phyloP scores from a whole-genome alignment of 2,888 invertebrate genomes.

The Agriopis aurantiaria region DNA sequence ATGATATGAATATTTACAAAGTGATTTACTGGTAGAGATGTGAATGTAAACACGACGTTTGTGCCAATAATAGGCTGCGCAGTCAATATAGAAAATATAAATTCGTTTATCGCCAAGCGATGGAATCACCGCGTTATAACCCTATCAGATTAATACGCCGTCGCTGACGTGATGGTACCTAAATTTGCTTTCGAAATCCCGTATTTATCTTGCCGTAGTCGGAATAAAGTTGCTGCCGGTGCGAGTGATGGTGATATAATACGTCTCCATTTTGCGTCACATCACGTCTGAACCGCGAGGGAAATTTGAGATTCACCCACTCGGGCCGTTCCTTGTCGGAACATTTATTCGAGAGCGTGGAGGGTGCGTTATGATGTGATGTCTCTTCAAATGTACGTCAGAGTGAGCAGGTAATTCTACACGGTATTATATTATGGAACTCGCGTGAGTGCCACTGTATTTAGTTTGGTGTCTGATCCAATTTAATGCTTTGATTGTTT shows the following conservation, averaged over 20 bases:
- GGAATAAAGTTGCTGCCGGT: slow-evolving; percentile 50
- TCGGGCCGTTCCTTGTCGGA: slow-evolving; percentile 49
- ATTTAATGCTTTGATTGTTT: slow-evolving; percentile 41
- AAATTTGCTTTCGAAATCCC: slow-evolving; percentile 47
- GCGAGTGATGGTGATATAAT: slow-evolving; percentile 56
- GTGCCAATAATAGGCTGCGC: slow-evolving; percentile 43
- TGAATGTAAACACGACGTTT: slow-evolving; percentile 31
- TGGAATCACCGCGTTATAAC: slow-evolving; percentile 51
- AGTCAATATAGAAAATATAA: slow-evolving; percentile 57
- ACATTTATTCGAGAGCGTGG: slow-evolving; percentile 55
- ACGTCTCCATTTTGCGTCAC: slow-evolving; percentile 58
- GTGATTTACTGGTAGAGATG: slow-evolving; percentile 20
- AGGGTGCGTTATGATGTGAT: slow-evolving; percentile 48
- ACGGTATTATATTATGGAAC: slow-evolving; percentile 34
- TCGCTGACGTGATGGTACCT: slow-evolving; percentile 45
- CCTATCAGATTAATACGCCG: slow-evolving; percentile 56
- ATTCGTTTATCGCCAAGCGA: slow-evolving; percentile 56
- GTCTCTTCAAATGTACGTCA: slow-evolving; percentile 38
- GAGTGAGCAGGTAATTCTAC: slow-evolving; percentile 41
- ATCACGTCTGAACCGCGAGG: slow-evolving; percentile 55
- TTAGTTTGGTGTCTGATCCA: slow-evolving; percentile 41
- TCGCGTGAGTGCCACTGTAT: slow-evolving; percentile 34
- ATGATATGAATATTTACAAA: slow-evolving; percentile 40
- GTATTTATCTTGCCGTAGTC: slow-evolving; percentile 51
- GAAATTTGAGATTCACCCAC: slow-evolving; percentile 64